Percentiles rank a stretch among this genome's conserved stretches.
Conservation (phyloP, 2,113 vertebrate genomes). For the Datnioides undecimradiatus region DNA sequence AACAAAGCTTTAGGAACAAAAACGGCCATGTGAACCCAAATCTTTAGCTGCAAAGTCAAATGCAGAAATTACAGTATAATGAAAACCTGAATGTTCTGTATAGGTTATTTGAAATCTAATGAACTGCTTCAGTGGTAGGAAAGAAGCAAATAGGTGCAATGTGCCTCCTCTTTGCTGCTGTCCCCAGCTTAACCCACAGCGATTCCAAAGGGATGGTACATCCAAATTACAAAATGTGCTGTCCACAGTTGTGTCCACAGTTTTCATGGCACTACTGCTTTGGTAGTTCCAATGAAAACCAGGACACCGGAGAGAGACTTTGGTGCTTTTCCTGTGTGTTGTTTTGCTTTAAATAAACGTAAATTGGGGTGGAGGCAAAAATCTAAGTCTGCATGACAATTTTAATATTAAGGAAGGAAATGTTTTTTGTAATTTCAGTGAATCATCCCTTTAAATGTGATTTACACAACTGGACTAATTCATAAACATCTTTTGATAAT, state of each 20-base stretch:
- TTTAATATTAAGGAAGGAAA: no score
- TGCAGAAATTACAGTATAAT: neutral
- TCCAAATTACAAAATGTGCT: neutral
- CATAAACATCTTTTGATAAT: neutral
- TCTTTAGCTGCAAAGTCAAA: constrained; percentile 1
- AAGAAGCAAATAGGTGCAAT: neutral
- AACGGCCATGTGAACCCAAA: neutral
- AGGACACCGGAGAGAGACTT: neutral
- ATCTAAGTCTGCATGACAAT: no score
- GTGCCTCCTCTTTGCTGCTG: neutral
- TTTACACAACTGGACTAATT: neutral
- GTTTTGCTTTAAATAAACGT: neutral
- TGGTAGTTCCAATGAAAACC: neutral
- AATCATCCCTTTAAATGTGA: neutral
- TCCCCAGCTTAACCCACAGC: neutral
- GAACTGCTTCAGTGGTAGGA: neutral
- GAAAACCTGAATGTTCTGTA: neutral
- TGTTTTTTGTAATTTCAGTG: no score
- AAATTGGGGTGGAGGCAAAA: neutral
- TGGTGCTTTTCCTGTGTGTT: neutral
- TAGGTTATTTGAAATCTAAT: neutral
- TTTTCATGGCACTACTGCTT: neutral
- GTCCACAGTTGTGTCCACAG: neutral
- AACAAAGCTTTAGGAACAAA: constrained; percentile 26
- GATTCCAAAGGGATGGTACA: neutral